phyloP scores from a whole-genome alignment of 2,888 invertebrate species.

The Cantharis rufa region DNA sequence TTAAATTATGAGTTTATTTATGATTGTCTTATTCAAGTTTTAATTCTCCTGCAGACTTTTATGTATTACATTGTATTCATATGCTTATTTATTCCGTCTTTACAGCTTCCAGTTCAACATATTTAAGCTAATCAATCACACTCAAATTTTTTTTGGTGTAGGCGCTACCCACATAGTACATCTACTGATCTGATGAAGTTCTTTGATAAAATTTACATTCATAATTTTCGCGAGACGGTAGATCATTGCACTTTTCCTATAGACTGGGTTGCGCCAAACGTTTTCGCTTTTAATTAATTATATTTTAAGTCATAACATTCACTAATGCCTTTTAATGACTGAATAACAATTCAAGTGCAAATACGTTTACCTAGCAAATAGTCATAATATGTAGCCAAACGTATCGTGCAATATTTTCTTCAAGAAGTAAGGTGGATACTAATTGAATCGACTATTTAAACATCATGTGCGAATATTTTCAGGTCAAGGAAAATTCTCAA shows the following conservation, averaged over 20 bases:
- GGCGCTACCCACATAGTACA: not conserved
- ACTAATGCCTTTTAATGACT: not conserved
- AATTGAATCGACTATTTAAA: not conserved
- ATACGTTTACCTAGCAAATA: not conserved
- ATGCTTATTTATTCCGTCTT: not conserved
- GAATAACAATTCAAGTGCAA: not conserved
- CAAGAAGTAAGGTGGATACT: not conserved
- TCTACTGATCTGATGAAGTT: not conserved
- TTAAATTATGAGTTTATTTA: too few relatives aligned
- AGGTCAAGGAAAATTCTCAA: not conserved
- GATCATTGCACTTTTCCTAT: not conserved
- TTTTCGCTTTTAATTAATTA: not conserved
- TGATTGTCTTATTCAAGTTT: too few relatives aligned
- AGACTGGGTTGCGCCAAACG: not conserved
- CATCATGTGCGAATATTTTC: not conserved
- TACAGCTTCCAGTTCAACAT: not conserved
- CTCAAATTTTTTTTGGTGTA: not conserved
- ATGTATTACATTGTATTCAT: not conserved
- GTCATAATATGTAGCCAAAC: not conserved
- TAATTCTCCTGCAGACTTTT: not conserved
- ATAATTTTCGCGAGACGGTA: not conserved
- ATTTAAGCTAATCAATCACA: not conserved
- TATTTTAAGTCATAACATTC: not conserved
- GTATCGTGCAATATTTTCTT: not conserved
- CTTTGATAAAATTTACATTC: not conserved